Percentiles rank a stretch among this genome's conserved stretches.
Evolutionary conservation across 2,797 vertebrate genomes (phyloP).

Genomic region (Stomatorhinus walkeri): DNA sequence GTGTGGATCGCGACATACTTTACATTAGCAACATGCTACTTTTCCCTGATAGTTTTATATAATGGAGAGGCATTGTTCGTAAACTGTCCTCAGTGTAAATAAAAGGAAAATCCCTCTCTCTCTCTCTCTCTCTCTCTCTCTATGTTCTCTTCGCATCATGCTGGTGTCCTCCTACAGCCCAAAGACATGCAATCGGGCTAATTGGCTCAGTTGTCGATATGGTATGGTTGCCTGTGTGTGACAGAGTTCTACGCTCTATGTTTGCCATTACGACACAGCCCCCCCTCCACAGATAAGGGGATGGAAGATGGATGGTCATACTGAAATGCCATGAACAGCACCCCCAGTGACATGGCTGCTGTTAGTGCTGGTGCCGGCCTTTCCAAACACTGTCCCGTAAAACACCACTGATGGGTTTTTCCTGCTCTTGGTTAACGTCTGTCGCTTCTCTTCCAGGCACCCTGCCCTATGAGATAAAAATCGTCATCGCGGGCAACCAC

Average conservation of each 20-base stretch:
- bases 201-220: background rate
- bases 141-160: background rate
- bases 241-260: background rate
- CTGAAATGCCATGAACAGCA: background rate
- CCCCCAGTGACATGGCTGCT: background rate
- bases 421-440: background rate
- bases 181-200: background rate
- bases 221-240: background rate
- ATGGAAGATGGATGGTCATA: background rate
- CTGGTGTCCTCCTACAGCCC: background rate
- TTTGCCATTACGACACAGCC: background rate
- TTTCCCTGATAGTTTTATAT: background rate
- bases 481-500: constrained; percentile 92
- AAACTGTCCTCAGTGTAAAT: background rate
- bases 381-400: background rate
- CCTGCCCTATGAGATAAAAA: constrained; percentile 91
- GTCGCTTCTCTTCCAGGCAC: constrained; percentile 61
- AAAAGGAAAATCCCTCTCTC: background rate
- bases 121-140: background rate
- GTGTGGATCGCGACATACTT: background rate
- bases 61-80: background rate
- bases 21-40: background rate
- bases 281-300: background rate
- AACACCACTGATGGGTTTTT: background rate
- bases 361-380: background rate